A percentile compares a stretch with the other conserved stretches of the same genome.
These are phyloP conservation scores for Tyto alba DNA, from an alignment of 2,113 vertebrate species.

Conservation along the genomic window DNA sequence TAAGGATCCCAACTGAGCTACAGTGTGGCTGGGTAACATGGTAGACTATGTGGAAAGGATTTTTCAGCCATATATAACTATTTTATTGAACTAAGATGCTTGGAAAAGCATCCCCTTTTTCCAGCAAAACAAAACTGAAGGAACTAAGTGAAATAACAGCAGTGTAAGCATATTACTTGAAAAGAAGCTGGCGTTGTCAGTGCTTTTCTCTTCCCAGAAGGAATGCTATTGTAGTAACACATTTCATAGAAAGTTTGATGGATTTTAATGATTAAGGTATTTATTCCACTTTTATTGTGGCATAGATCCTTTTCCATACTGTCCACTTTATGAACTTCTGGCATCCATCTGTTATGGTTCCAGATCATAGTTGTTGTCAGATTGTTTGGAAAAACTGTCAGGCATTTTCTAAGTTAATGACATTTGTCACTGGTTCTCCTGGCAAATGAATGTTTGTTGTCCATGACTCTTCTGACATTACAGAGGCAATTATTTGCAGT, in stretches of 20 bases:
- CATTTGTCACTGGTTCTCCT: slow-evolving; percentile 6
- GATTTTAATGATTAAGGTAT: neutral
- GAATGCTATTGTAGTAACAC: neutral
- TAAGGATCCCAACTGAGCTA: neutral
- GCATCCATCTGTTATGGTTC: neutral
- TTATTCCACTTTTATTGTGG: neutral
- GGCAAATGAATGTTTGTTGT: neutral
- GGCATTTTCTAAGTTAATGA: slow-evolving; percentile 4
- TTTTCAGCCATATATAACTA: neutral
- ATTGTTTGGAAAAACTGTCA: slow-evolving; percentile 17
- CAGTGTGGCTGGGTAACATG: neutral
- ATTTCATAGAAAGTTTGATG: neutral
- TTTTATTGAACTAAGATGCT: neutral
- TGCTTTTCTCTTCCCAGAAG: neutral
- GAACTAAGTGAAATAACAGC: neutral
- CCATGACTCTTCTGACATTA: neutral
- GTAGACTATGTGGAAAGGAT: neutral
- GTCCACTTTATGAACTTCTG: neutral
- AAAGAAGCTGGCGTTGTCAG: neutral
- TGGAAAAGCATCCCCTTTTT: neutral
- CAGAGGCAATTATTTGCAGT: neutral
- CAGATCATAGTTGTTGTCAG: neutral
- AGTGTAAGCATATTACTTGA: neutral
- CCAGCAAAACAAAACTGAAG: neutral
- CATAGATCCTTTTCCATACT: neutral